A percentile compares a stretch with the other conserved stretches of the same genome.
phyloP scores from a whole-genome alignment of 2,888 invertebrate genomes.

The Prosapia bicincta region DNA sequence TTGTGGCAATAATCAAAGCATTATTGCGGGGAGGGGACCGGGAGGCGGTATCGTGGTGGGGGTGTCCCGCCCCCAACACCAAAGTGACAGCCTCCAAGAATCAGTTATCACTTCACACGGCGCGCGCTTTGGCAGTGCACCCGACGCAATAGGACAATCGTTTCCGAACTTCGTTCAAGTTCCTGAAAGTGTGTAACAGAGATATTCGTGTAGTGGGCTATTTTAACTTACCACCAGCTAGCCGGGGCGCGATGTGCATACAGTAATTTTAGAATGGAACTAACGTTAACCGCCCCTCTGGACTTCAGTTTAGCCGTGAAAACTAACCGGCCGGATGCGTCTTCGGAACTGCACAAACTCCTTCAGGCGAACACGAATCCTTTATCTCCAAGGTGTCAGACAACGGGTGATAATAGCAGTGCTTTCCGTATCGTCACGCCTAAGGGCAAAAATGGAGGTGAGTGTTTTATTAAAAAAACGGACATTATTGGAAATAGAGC shows the following conservation, averaged over 20 bases:
- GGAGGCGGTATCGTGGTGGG: constrained; percentile 42
- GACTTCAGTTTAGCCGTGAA: constrained; percentile 57
- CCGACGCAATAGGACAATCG: neutral
- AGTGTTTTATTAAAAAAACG: constrained; percentile 34
- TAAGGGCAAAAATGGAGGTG: constrained; percentile 52
- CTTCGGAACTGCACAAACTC: constrained; percentile 18
- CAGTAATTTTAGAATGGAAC: constrained; percentile 25
- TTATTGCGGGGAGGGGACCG: constrained; percentile 32
- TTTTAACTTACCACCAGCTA: neutral
- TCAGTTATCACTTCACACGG: neutral
- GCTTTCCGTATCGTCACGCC: constrained; percentile 66
- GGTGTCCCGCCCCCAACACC: constrained; percentile 33
- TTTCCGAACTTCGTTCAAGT: neutral
- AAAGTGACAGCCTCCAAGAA: neutral
- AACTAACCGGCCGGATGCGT: constrained; percentile 25
- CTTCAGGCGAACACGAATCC: constrained; percentile 9
- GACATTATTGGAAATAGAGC: too few relatives aligned
- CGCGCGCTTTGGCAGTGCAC: neutral
- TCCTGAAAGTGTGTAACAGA: neutral
- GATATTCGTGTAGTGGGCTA: neutral
- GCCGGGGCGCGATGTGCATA: neutral
- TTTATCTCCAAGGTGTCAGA: neutral
- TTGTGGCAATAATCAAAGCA: constrained; percentile 1
- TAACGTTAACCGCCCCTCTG: constrained; percentile 53
- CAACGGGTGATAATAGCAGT: constrained; percentile 45